A percentile compares a stretch with the other conserved stretches of the same genome.
phyloP scores from a whole-genome alignment of 2,797 vertebrate species.

The Neomorphus geoffroyi region DNA sequence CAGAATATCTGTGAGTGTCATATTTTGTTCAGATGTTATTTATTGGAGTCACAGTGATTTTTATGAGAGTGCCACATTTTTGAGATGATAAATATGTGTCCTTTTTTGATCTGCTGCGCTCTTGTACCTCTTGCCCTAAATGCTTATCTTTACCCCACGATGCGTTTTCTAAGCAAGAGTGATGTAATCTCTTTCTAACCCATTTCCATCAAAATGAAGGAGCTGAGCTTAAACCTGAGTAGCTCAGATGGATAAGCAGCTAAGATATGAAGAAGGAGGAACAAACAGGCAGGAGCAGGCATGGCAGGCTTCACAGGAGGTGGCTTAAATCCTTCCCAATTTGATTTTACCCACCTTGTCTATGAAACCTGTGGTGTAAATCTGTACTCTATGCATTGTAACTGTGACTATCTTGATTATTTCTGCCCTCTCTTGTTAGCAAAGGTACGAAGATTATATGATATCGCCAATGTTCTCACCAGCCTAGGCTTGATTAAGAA shows the following conservation, averaged over 20 bases:
- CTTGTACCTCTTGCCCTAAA: not conserved
- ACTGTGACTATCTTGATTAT: not conserved
- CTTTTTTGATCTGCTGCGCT: not conserved
- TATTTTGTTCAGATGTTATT: not conserved
- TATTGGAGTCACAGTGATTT: not conserved
- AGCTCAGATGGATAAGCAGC: not conserved
- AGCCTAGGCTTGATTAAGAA: slow-evolving; percentile 92
- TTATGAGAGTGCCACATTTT: not conserved
- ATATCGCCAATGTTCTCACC: slow-evolving; percentile 93
- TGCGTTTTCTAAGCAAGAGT: not conserved
- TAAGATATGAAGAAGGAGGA: not conserved
- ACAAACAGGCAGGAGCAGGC: not conserved
- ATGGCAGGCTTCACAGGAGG: not conserved
- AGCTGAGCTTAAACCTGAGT: not conserved
- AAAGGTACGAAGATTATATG: slow-evolving; percentile 92
- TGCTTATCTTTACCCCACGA: not conserved
- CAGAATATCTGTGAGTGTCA: not conserved
- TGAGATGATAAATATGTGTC: not conserved
- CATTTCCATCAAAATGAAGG: not conserved
- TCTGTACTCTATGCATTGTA: not conserved
- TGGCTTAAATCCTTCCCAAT: not conserved
- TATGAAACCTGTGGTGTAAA: not conserved
- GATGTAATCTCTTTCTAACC: not conserved
- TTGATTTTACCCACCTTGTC: not conserved
- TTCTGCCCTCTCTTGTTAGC: slow-evolving; percentile 74